phyloP scores from a whole-genome alignment of 2,797 vertebrate genomes.

The Chelon labrosus region DNA sequence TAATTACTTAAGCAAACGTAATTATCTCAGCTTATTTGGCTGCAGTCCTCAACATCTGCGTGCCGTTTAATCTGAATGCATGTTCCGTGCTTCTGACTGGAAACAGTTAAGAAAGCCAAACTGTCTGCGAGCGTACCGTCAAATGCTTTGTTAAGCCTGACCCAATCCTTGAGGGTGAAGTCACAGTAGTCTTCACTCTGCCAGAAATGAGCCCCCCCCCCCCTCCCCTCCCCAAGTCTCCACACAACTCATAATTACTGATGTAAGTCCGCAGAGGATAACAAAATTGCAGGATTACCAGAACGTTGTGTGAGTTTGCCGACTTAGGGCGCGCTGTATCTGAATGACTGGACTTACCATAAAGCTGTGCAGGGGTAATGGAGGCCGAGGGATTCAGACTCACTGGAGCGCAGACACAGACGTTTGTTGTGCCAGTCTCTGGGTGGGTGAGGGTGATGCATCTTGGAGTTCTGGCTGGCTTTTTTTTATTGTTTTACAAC shows the following conservation, averaged over 20 bases:
- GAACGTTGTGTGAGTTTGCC: constrained; percentile 39
- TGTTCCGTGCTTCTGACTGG: not conserved
- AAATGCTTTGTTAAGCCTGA: constrained; percentile 70
- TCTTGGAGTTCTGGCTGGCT: constrained; percentile 31
- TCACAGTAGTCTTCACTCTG: constrained; percentile 71
- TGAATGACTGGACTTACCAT: constrained; percentile 52
- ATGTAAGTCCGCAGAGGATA: constrained; percentile 57
- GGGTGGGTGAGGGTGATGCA: constrained; percentile 31
- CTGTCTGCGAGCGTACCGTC: constrained; percentile 42
- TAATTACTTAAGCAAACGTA: not conserved
- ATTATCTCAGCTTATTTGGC: not conserved
- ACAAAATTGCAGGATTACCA: constrained; percentile 5
- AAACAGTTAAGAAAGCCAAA: constrained; percentile 12
- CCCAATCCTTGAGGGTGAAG: constrained; percentile 71
- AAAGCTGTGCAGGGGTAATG: constrained; percentile 64
- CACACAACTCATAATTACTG: constrained; percentile 72
- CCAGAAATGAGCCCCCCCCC: constrained; percentile 64
- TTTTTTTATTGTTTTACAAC: constrained; percentile 24
- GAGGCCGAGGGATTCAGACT: constrained; percentile 69
- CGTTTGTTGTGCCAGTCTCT: constrained; percentile 53
- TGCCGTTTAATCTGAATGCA: constrained; percentile 1
- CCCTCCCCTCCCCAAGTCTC: constrained; percentile 29
- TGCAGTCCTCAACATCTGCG: not conserved
- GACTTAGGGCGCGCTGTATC: constrained; percentile 29
- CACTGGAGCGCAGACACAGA: constrained; percentile 72